These are phyloP conservation scores for Macropis europaea DNA, from an alignment of 2,888 invertebrate genomes.

Conservation along the genomic window DNA sequence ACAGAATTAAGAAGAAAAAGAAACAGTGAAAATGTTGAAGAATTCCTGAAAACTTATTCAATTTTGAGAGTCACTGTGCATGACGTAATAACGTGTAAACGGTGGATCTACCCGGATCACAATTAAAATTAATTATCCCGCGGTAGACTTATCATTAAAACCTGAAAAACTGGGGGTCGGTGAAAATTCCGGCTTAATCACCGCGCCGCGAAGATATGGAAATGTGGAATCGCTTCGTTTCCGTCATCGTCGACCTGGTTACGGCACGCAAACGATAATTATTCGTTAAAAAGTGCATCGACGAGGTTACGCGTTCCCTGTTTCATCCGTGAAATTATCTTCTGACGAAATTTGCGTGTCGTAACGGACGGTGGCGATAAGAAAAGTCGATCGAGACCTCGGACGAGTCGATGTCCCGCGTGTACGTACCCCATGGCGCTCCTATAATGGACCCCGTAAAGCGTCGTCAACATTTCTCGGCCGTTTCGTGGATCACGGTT, in stretches of 20 bases:
- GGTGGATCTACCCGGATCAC: too few species aligned
- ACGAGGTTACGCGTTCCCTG: background rate
- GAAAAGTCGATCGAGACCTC: background rate
- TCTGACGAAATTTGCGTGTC: slow-evolving; percentile 14
- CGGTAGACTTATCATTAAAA: too few species aligned
- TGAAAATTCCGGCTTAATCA: slow-evolving; percentile 18
- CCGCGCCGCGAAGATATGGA: background rate
- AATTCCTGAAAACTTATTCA: too few species aligned
- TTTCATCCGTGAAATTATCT: background rate
- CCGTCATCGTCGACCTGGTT: slow-evolving; percentile 18
- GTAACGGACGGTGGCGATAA: slow-evolving; percentile 8
- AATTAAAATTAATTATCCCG: too few species aligned
- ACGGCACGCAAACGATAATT: slow-evolving; percentile 39
- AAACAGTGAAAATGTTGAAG: too few species aligned
- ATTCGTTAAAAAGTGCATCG: slow-evolving; percentile 25
- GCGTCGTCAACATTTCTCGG: slow-evolving; percentile 88
- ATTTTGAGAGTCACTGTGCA: too few species aligned
- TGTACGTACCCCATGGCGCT: slow-evolving; percentile 90
- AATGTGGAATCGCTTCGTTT: slow-evolving; percentile 34
- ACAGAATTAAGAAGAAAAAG: too few species aligned
- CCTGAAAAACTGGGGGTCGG: too few species aligned
- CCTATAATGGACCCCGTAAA: slow-evolving; percentile 89
- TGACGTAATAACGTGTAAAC: too few species aligned
- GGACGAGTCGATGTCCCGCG: background rate
- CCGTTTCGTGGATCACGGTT: slow-evolving; percentile 89